Evolutionary conservation across 2,888 invertebrate genomes (phyloP), one percentile per base, ranked within the genome.

Genomic region (Leptinotarsa tumamoca): DNA sequence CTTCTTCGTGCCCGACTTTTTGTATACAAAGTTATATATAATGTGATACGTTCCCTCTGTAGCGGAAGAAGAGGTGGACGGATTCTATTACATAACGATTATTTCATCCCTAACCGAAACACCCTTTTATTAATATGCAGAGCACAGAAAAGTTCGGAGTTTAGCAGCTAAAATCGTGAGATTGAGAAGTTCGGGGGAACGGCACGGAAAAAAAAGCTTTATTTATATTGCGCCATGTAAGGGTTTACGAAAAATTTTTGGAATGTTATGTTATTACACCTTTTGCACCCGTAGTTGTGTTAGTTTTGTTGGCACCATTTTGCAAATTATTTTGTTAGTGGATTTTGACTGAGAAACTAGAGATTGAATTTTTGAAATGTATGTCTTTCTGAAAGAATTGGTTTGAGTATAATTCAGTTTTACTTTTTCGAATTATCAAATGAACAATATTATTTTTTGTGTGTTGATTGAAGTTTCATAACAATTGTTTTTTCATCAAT

Each of bases 161-260:
- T 83, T 86, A 80, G 83, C 84, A 52, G 83, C 85, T 75, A 88
- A 87, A 84, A 84, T 88, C 75, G 84, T 87, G 79, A 81, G 87
- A 79, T 85, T 88, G 79, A 84, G 88, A 81, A 85, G 85, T 80
- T 83, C 84, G 71, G 83, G 84, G 80, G 88, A 88, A 79, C 85
- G 87, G 21, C 88, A 87, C 82, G 87, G 86, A 83, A 86, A 87
- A 87, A 88, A 88, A 84, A 86, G 84, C 82, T 87, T 87, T 84
- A 82, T 87, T 79, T 87, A 87, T 83, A 79, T 87, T 77, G 82
- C 87, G 74, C 85, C 86, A 84, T 83, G 89, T 89, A 89, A 89
- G 89, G 81, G 49, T 70, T 68, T 76, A 70, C 43, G 49, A 50
- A 66, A n/a, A 56, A 51, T 49, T 73, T 56, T 67, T 77, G 76